Percentiles rank a stretch among this genome's conserved stretches.
These are phyloP conservation scores for Dynastes maya DNA, from an alignment of 2,888 invertebrate genomes.

Conservation along the genomic window DNA sequence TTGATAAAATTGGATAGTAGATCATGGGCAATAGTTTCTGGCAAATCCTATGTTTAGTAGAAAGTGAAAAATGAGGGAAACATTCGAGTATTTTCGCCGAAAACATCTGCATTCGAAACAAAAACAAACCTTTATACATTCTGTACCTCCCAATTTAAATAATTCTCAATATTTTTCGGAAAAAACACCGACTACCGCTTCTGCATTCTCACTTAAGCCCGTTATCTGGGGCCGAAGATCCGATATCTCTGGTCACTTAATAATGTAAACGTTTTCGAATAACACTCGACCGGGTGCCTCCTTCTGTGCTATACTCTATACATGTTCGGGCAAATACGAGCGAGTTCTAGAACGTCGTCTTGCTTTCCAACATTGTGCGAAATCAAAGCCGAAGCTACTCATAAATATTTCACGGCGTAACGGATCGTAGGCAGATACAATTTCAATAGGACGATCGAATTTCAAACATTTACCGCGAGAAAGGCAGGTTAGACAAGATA, in stretches of 20 bases:
- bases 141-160: too few species aligned
- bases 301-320: background rate
- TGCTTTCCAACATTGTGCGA: background rate
- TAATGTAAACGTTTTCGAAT: constrained; percentile 37
- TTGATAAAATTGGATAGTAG: too few species aligned
- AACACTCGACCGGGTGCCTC: constrained; percentile 18
- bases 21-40: too few species aligned
- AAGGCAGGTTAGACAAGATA: background rate
- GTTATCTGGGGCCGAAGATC: too few species aligned
- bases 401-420: constrained; percentile 24
- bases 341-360: background rate
- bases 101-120: too few species aligned
- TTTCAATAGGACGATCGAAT: constrained; percentile 23
- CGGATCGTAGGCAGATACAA: constrained; percentile 15
- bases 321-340: background rate
- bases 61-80: too few species aligned
- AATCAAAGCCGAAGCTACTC: constrained; percentile 19
- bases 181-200: too few species aligned
- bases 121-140: too few species aligned
- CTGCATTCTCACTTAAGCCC: too few species aligned
- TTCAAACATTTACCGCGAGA: constrained; percentile 17
- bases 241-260: constrained; percentile 20
- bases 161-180: too few species aligned
- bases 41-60: too few species aligned
- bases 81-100: too few species aligned